A percentile compares a stretch with the other conserved stretches of the same genome.
These are phyloP conservation scores for Leptoclinus maculatus DNA, from an alignment of 2,797 vertebrate genomes.

Conservation along the genomic window DNA sequence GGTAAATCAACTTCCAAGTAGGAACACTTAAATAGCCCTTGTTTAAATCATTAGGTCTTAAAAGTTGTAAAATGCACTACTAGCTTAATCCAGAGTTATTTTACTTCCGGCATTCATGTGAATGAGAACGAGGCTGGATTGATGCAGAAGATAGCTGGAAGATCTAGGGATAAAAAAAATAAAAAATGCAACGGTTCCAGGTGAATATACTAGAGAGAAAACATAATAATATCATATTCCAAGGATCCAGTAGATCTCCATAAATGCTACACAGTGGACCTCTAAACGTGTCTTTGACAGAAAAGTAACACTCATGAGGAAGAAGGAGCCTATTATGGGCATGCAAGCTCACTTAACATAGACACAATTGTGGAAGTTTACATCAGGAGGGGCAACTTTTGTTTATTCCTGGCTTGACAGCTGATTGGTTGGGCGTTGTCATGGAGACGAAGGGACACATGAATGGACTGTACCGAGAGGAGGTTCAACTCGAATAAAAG, in stretches of 20 bases:
- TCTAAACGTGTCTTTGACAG: background rate
- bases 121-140: background rate
- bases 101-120: background rate
- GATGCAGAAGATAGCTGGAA: background rate
- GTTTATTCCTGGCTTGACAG: background rate
- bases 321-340: no score
- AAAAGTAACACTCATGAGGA: no score
- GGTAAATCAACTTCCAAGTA: background rate
- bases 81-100: background rate
- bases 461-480: constrained; percentile 47
- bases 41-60: background rate
- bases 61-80: no score
- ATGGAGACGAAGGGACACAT: constrained; percentile 69
- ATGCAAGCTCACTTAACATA: background rate
- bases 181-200: no score
- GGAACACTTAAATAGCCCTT: background rate
- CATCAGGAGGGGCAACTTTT: background rate
- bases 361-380: background rate
- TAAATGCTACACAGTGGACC: background rate
- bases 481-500: constrained; percentile 55
- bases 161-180: background rate
- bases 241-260: background rate
- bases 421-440: constrained; percentile 65
- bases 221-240: background rate
- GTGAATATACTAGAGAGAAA: background rate